Base-by-base conservation (phyloP, 1,140 invertebrate genomes). In the Pantala flavescens region DNA sequence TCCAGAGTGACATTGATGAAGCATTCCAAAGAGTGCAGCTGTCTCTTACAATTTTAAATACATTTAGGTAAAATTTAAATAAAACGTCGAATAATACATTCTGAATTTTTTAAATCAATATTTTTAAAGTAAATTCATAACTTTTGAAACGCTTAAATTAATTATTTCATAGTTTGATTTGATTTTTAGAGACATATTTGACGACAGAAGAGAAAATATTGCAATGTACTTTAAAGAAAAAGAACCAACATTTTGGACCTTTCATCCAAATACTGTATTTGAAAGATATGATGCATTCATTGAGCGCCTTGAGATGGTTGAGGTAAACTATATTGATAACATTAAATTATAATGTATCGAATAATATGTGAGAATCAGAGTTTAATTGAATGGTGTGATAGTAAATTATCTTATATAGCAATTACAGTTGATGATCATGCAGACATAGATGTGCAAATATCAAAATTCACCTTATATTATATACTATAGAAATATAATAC, bases 1-100 rank as follows among this genome's bases (percentile, higher is more conserved):
- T 97, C 81, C 91, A 96, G 80, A 93, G 91, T 79, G 95, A 97
- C 80, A 92, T 96, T 9, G 91, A 94, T 78, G 93, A 96, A 84
- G 92, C 94, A 12, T 87, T 91, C 78, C 89, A 91, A 81, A 87
- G 92, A 73, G 88, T 95, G 0, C 87, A 91, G 76, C 82, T 90
- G 36, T 91, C 90, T 21, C 89, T 93, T 80, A 87, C 89, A 80
- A 87, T 88, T 70, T 78, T 91, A 0, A 88, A 88, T 82, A 84
- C 87, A 76, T 80, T 87, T 82, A 80, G 83, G 83, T 80, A 78
- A 43, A 9, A 14, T 71, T 24, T 21, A 21, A 70, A 2, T 21
- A 5, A 24, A 5, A 72, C 23, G 9, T 36, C 3, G 28, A 9
- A 9, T 5, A 36, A 36, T 5, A 2, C 9, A 36, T 36, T 36